Conservation (phyloP, 2,888 invertebrate genomes). For the Clunio marinus region DNA sequence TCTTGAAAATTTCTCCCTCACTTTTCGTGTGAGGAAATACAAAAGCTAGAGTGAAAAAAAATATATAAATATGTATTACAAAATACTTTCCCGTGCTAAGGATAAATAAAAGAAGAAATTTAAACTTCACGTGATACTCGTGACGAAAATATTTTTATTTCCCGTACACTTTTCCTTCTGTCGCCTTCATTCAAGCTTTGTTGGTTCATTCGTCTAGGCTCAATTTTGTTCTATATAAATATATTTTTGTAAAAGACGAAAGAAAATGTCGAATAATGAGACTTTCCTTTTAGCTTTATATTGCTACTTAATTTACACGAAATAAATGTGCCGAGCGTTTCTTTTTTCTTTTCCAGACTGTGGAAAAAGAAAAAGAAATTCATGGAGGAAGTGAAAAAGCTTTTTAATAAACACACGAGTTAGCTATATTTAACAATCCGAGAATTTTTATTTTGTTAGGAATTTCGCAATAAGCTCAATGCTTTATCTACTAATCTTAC, state of each 20-base stretch:
- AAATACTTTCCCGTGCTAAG: neutral
- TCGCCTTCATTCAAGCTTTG: neutral
- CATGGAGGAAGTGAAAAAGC: neutral
- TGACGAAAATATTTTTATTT: neutral
- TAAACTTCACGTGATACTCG: neutral
- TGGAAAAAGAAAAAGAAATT: too few species aligned
- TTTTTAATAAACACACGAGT: neutral
- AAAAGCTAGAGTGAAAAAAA: too few species aligned
- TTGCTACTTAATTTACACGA: neutral
- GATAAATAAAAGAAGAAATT: neutral
- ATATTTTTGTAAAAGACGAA: neutral
- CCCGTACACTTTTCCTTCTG: neutral
- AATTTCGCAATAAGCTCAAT: neutral
- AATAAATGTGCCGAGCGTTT: neutral
- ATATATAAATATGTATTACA: neutral
- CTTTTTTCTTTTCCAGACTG: neutral
- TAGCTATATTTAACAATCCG: neutral
- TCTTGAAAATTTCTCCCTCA: too few species aligned
- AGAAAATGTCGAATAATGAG: neutral
- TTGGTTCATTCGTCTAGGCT: neutral
- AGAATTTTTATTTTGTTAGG: neutral
- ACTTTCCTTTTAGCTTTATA: constrained; percentile 3
- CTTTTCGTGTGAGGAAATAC: too few species aligned
- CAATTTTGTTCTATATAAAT: neutral
- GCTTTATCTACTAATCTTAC: neutral